Percentiles rank a stretch among this genome's conserved stretches.
Conservation (phyloP, 2,113 vertebrate genomes). For the Myotis lucifugus region DNA sequence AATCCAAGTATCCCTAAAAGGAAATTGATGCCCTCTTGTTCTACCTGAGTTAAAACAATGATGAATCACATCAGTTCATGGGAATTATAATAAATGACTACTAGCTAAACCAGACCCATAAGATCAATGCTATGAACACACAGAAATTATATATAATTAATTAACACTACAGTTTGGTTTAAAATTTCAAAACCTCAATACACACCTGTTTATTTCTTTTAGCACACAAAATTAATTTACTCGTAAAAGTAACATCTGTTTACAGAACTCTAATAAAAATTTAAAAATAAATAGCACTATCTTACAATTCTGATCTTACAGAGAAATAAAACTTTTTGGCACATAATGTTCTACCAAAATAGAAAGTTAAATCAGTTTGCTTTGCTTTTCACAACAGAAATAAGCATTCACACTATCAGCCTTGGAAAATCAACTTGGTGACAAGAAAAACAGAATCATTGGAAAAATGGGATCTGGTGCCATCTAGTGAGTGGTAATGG, state of each 20-base stretch:
- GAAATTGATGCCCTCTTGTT: neutral
- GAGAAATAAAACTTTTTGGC: constrained; percentile 36
- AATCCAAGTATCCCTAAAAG: neutral
- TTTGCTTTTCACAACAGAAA: neutral
- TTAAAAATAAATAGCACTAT: constrained; percentile 43
- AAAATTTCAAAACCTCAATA: neutral
- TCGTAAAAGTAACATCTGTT: constrained; percentile 37
- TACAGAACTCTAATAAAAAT: constrained; percentile 35
- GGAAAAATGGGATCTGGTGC: constrained; percentile 69
- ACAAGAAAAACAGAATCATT: neutral
- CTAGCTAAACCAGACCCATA: neutral
- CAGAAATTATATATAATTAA: neutral
- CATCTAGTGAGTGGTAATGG: constrained; percentile 67
- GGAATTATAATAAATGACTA: neutral
- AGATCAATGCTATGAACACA: neutral
- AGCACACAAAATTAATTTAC: constrained; percentile 38
- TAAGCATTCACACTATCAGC: neutral
- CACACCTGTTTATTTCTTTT: constrained; percentile 38
- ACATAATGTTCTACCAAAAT: neutral
- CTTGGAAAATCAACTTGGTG: constrained; percentile 20
- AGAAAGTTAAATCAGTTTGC: neutral
- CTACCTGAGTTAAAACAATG: neutral
- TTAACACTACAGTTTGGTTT: neutral
- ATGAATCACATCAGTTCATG: neutral
- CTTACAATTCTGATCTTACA: constrained; percentile 37